Evolutionary conservation across 2,888 invertebrate genomes (phyloP).

Genomic region (Sthenelais limicola): DNA sequence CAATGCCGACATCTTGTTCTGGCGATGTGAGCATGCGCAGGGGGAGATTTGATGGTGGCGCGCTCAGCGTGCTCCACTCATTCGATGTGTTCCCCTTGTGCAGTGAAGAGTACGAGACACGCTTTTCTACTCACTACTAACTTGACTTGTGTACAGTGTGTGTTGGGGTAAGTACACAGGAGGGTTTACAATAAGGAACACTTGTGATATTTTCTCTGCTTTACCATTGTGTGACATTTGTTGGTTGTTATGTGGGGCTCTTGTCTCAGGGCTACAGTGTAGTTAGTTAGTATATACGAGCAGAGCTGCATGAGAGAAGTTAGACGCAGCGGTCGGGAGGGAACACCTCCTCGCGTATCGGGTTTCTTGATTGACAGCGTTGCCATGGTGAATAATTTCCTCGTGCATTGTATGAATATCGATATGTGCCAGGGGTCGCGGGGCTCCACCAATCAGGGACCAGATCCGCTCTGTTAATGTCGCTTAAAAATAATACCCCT

Average conservation of each 20-base stretch:
- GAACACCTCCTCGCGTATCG: conserved; percentile 31
- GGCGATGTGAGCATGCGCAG: conserved; percentile 23
- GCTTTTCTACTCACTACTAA: too few species aligned
- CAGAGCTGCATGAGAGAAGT: background rate
- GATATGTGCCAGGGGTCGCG: conserved; percentile 45
- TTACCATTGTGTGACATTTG: too few species aligned
- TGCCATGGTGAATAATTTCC: conserved; percentile 45
- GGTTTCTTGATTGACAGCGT: conserved; percentile 48
- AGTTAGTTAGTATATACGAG: background rate
- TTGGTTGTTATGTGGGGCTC: too few species aligned
- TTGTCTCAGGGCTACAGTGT: too few species aligned
- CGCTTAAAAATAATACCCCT: conserved; percentile 37
- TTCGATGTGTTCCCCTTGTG: background rate
- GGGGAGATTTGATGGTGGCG: background rate
- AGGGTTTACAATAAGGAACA: too few species aligned
- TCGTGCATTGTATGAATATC: conserved; percentile 45
- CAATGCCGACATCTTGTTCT: conserved; percentile 27
- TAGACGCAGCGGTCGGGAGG: background rate
- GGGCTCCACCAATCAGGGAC: conserved; percentile 42
- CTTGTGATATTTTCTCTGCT: too few species aligned
- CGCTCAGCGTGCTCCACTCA: background rate
- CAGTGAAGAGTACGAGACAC: background rate
- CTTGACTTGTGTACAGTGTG: too few species aligned
- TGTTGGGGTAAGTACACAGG: too few species aligned
- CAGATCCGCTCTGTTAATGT: conserved; percentile 33